Percentiles rank a stretch among this genome's conserved stretches.
Evolutionary conservation across 2,888 invertebrate species (phyloP).

Genomic region (Acanthoscelides obtectus): DNA sequence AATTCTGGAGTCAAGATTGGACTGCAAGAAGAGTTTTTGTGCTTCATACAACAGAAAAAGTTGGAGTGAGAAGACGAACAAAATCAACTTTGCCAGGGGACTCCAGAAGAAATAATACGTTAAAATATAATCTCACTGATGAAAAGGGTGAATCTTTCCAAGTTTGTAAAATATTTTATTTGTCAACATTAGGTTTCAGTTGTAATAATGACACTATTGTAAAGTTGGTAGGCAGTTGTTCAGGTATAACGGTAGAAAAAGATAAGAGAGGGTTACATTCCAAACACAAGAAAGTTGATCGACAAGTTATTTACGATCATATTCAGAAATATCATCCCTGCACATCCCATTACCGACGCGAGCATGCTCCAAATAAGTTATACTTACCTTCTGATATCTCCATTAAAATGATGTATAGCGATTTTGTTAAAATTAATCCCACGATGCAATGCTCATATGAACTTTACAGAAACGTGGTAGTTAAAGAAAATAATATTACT

Average conservation of each 20-base stretch:
- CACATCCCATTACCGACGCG: constrained; percentile 3
- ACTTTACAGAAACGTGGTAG: constrained; percentile 2
- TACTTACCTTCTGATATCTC: constrained; percentile 1
- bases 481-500: not conserved
- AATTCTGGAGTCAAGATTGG: constrained; percentile 2
- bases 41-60: constrained; percentile 1
- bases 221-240: not conserved
- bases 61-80: not conserved
- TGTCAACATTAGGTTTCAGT: constrained; percentile 1
- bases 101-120: too few species aligned
- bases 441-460: not conserved
- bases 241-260: not conserved
- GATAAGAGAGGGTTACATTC: not conserved
- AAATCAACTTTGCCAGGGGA: not conserved
- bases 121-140: too few species aligned
- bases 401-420: constrained; percentile 1
- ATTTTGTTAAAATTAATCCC: constrained; percentile 1
- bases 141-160: not conserved
- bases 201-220: constrained; percentile 1
- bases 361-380: constrained; percentile 1
- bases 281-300: constrained; percentile 2
- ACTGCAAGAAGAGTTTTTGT: constrained; percentile 2
- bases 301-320: constrained; percentile 1
- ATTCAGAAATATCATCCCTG: constrained; percentile 6
- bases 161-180: constrained; percentile 5